These are phyloP conservation scores for Polyploca ridens DNA, from an alignment of 2,888 invertebrate species.

Conservation along the genomic window DNA sequence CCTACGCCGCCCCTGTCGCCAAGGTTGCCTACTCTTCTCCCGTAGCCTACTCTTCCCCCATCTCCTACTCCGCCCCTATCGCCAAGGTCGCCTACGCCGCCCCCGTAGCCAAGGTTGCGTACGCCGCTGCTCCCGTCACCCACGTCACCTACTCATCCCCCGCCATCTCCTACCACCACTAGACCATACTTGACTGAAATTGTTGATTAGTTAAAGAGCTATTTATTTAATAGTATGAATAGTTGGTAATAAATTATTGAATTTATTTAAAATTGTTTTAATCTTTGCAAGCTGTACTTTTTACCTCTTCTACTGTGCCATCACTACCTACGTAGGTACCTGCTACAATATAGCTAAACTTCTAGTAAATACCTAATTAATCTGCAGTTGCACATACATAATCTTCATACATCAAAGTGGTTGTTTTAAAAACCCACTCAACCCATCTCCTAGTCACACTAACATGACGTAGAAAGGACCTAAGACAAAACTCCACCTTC, in stretches of 20 bases:
- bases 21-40: conserved; percentile 37
- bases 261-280: background rate
- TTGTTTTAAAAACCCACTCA: background rate
- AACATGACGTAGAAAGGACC: background rate
- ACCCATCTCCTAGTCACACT: no score
- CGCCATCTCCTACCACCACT: conserved; percentile 71
- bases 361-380: no score
- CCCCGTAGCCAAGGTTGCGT: conserved; percentile 47
- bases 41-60: conserved; percentile 40
- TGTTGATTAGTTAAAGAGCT: conserved; percentile 21
- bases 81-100: conserved; percentile 44
- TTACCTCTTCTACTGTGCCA: no score
- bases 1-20: background rate
- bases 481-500: background rate
- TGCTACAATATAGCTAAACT: no score
- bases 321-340: no score
- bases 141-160: conserved; percentile 71
- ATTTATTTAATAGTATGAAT: conserved; percentile 41
- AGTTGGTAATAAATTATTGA: conserved; percentile 21
- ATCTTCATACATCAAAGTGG: background rate
- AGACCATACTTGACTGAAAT: conserved; percentile 28
- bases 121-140: conserved; percentile 47
- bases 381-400: no score
- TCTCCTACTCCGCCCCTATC: conserved; percentile 52
- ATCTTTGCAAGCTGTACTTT: background rate